Conservation (phyloP, 92 coral and sea anemone genomes). For the Zoanthus gigantus region DNA sequence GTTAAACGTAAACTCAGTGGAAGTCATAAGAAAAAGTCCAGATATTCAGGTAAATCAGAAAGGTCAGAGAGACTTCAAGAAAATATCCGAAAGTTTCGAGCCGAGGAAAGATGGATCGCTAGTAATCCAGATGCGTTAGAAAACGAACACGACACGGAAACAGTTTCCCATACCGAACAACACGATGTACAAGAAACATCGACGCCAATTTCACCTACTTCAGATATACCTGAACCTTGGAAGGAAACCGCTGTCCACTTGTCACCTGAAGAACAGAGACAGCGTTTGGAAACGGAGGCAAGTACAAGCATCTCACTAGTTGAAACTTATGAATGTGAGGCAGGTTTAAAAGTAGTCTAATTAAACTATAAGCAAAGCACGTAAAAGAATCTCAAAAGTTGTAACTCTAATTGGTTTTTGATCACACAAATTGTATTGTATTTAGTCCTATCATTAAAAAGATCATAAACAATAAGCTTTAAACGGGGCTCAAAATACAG, state of each 20-base stretch:
- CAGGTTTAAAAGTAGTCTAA: too few relatives aligned
- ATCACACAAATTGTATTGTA: too few relatives aligned
- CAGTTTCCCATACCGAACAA: constrained; percentile 27
- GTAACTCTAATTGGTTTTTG: too few relatives aligned
- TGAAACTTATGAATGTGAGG: too few relatives aligned
- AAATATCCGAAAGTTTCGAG: constrained; percentile 78
- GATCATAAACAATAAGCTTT: too few relatives aligned
- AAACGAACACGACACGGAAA: constrained; percentile 53
- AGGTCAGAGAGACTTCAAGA: constrained; percentile 82
- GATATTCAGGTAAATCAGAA: constrained; percentile 59
- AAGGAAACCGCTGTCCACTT: constrained; percentile 41
- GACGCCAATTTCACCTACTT: constrained; percentile 20
- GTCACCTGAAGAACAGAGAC: constrained; percentile 59
- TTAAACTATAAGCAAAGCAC: too few relatives aligned
- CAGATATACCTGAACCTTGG: constrained; percentile 17
- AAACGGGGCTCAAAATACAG: too few relatives aligned
- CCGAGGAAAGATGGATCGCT: constrained; percentile 77
- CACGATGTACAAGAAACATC: constrained; percentile 5
- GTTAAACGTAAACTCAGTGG: constrained; percentile 71
- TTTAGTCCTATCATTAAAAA: too few relatives aligned
- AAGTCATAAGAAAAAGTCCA: constrained; percentile 41
- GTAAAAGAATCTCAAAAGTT: too few relatives aligned
- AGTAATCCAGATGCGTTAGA: constrained; percentile 69
- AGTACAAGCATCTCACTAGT: neutral
- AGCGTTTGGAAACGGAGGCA: constrained; percentile 72